These are phyloP conservation scores for Drosophila watanabei DNA, from an alignment of 1,140 invertebrate genomes.

Conservation along the genomic window DNA sequence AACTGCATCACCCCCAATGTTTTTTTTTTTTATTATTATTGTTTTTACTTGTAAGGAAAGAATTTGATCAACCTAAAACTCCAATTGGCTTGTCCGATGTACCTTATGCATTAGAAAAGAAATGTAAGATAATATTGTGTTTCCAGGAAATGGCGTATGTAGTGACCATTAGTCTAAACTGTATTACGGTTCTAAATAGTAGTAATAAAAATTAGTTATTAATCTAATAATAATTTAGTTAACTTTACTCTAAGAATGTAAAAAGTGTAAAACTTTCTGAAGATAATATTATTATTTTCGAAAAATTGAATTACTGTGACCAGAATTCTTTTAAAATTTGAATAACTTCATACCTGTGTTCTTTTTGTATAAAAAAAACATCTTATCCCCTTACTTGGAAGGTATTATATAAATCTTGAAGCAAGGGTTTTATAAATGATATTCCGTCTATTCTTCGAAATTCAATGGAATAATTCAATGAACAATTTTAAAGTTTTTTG, in stretches of 20 bases:
- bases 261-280: background rate
- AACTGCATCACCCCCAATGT: background rate
- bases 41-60: background rate
- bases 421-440: no score
- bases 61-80: background rate
- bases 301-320: background rate
- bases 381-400: no score
- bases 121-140: conserved; percentile 5
- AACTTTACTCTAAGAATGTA: no score
- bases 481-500: no score
- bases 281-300: background rate
- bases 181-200: conserved; percentile 2
- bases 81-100: conserved; percentile 1
- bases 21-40: background rate
- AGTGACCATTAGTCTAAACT: conserved; percentile 2
- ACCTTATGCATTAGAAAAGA: conserved; percentile 11
- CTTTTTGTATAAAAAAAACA: background rate
- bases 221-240: background rate
- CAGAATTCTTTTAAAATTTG: background rate
- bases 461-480: no score
- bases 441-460: no score
- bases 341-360: background rate
- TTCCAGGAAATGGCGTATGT: background rate
- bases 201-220: background rate
- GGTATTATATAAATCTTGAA: no score